Conservation (phyloP, 2,113 vertebrate species). For the Oncorhynchus nerka region DNA sequence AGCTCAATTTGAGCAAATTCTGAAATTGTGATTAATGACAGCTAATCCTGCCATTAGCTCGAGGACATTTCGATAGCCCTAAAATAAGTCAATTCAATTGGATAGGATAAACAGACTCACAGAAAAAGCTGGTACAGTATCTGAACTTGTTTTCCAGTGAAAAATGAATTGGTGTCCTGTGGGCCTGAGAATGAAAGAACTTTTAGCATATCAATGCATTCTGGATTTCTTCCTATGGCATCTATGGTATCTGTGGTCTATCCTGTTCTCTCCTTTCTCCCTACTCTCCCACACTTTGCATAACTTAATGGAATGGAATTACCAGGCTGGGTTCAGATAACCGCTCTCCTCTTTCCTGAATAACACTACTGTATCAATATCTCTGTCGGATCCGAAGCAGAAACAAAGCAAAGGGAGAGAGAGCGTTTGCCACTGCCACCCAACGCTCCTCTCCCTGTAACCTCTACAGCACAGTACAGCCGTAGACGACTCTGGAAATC, state of each 20-base stretch:
- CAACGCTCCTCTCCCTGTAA: slow-evolving; percentile 16
- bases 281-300: slow-evolving; percentile 11
- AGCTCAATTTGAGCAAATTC: no score
- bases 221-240: slow-evolving; percentile 33
- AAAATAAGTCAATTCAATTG: slow-evolving; percentile 35
- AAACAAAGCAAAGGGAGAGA: slow-evolving; percentile 11
- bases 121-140: slow-evolving; percentile 28
- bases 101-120: slow-evolving; percentile 38
- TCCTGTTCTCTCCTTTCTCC: background rate
- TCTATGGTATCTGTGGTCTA: slow-evolving; percentile 32
- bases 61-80: slow-evolving; percentile 29
- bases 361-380: slow-evolving; percentile 26
- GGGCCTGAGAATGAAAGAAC: slow-evolving; percentile 25
- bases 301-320: slow-evolving; percentile 4
- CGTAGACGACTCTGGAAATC: slow-evolving; percentile 43
- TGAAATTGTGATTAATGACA: no score
- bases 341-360: slow-evolving; percentile 19
- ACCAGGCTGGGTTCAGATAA: background rate
- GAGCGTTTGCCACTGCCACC: background rate
- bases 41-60: background rate
- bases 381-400: slow-evolving; percentile 9
- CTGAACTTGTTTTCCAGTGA: slow-evolving; percentile 35
- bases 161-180: slow-evolving; percentile 50
- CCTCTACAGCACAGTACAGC: slow-evolving; percentile 46
- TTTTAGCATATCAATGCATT: slow-evolving; percentile 31